Conservation (phyloP, 2,113 vertebrate genomes). For the Atherinomorus stipes region DNA sequence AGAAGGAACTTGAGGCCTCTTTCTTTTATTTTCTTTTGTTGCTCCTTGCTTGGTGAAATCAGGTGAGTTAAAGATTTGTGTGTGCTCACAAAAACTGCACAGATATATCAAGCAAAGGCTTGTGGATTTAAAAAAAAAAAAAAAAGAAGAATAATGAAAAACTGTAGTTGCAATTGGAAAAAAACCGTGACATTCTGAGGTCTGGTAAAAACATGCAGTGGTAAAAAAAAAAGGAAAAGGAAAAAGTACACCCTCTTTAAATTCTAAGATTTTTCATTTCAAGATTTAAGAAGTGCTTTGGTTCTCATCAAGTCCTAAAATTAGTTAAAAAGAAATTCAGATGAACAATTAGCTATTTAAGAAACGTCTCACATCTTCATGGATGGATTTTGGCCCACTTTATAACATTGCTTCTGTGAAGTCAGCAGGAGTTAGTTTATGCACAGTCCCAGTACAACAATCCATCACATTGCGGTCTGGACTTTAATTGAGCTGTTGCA, state of each 20-base stretch:
- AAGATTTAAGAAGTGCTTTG: too few species aligned
- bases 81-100: neutral
- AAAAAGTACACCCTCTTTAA: too few species aligned
- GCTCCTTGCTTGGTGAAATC: slow-evolving; percentile 31
- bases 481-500: neutral
- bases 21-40: slow-evolving; percentile 8
- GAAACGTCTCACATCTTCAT: neutral
- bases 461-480: neutral
- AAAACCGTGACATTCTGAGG: neutral
- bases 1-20: neutral
- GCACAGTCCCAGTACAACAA: neutral
- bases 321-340: too few species aligned
- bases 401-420: neutral
- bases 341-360: neutral
- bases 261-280: too few species aligned
- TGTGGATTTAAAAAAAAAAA: too few species aligned
- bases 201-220: neutral
- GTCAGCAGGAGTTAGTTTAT: neutral
- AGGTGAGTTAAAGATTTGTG: neutral
- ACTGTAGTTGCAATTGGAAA: too few species aligned
- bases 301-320: too few species aligned
- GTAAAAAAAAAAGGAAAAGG: too few species aligned
- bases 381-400: neutral
- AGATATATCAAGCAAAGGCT: neutral
- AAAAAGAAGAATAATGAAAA: too few species aligned